A percentile compares a stretch with the other conserved stretches of the same genome.
These are phyloP conservation scores for Chloropsis cyanopogon DNA, from an alignment of 2,113 vertebrate species.

Conservation along the genomic window DNA sequence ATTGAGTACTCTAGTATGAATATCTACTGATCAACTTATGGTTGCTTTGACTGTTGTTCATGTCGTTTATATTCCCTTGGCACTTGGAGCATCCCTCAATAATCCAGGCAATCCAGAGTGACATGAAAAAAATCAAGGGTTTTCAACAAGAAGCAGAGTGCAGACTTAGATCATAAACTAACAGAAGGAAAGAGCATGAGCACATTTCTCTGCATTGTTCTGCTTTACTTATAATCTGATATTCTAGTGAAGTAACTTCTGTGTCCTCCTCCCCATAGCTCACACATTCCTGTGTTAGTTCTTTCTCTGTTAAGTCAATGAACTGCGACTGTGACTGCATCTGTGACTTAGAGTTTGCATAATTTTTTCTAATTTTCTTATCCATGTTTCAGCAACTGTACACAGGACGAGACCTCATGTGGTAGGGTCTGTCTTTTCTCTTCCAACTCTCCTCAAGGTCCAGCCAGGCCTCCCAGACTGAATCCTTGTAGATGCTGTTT, in stretches of 20 bases:
- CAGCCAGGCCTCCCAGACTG: not conserved
- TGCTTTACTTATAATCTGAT: not conserved
- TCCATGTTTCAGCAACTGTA: not conserved
- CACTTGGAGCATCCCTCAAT: not conserved
- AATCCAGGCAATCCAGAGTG: not conserved
- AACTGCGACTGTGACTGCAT: not conserved
- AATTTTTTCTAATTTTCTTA: not conserved
- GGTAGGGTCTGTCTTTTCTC: not conserved
- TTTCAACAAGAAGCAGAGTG: not conserved
- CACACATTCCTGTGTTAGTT: not conserved
- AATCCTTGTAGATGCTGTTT: not conserved
- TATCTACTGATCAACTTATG: not conserved
- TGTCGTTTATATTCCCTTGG: not conserved
- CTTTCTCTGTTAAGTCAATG: not conserved
- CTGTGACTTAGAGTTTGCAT: not conserved
- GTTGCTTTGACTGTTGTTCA: not conserved
- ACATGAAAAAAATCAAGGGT: not conserved
- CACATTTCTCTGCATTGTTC: not conserved
- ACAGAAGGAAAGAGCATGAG: not conserved
- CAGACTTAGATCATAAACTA: not conserved
- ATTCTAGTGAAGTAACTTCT: not conserved
- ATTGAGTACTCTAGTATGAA: rapidly evolving
- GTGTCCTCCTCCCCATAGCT: not conserved
- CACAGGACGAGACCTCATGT: not conserved
- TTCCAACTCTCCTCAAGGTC: not conserved